Evolutionary conservation across 2,888 invertebrate genomes (phyloP).

Genomic region (Aleiodes leptofemur): DNA sequence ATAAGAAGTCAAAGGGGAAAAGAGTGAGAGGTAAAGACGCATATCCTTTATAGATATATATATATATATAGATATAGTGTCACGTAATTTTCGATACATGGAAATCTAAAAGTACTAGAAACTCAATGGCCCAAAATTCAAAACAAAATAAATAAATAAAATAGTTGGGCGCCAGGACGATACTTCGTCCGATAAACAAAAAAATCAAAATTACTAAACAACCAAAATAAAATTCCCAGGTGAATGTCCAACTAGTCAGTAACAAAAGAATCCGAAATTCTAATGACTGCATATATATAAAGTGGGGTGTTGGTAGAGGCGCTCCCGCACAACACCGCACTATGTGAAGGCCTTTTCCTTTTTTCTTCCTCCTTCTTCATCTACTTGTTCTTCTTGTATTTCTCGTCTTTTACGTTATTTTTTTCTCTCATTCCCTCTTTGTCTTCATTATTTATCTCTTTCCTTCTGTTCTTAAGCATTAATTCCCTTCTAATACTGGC

Average conservation of each 20-base stretch:
- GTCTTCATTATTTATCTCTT: background rate
- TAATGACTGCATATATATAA: slow-evolving; percentile 25
- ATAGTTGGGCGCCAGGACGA: no score
- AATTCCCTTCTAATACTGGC: background rate
- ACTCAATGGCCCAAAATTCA: no score
- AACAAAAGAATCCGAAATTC: no score
- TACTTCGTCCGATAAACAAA: no score
- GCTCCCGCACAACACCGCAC: slow-evolving; percentile 1
- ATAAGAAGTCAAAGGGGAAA: slow-evolving; percentile 40
- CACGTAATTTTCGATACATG: no score
- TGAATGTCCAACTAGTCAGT: no score
- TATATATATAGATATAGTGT: no score
- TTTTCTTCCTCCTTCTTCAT: background rate
- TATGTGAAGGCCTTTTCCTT: slow-evolving; percentile 21
- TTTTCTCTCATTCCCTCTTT: background rate
- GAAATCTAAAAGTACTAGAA: no score
- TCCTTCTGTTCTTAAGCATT: background rate
- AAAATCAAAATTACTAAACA: no score
- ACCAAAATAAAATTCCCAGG: no score
- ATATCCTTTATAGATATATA: slow-evolving; percentile 14
- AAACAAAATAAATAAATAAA: no score
- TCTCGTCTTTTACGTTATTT: no score
- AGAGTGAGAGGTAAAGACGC: slow-evolving; percentile 13
- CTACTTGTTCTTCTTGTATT: background rate
- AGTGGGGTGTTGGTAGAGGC: slow-evolving; percentile 20